Evolutionary conservation across 2,113 vertebrate genomes (phyloP).

Genomic region (Paratilapia polleni): DNA sequence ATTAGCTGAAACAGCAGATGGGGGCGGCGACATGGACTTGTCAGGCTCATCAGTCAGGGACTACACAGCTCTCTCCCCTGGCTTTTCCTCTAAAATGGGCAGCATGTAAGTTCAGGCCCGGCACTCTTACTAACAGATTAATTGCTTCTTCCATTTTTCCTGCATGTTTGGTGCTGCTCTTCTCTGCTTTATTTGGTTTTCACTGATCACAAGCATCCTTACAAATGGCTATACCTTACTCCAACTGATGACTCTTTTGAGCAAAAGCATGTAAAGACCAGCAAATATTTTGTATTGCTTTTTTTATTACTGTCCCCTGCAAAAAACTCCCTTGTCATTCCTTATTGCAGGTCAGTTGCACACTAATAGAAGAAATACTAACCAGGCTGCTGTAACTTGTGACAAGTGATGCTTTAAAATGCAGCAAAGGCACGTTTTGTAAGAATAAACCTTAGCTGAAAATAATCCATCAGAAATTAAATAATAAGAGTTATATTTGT

Average conservation of each 20-base stretch:
- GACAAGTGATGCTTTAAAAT: neutral
- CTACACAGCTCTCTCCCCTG: slow-evolving; percentile 81
- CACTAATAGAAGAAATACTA: slow-evolving; percentile 13
- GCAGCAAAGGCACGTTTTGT: neutral
- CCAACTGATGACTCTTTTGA: neutral
- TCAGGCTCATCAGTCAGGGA: slow-evolving; percentile 87
- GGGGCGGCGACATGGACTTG: slow-evolving; percentile 78
- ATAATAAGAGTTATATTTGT: neutral
- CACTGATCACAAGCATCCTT: slow-evolving; percentile 22
- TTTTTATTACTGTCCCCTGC: neutral
- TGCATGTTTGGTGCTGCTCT: slow-evolving; percentile 43
- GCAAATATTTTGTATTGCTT: neutral
- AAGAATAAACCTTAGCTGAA: neutral
- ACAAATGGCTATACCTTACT: neutral
- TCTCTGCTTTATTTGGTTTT: slow-evolving; percentile 18
- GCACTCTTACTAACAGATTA: slow-evolving; percentile 37
- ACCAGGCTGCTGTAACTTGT: slow-evolving; percentile 20
- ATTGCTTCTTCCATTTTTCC: slow-evolving; percentile 4
- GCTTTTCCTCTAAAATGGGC: slow-evolving; percentile 92
- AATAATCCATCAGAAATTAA: neutral
- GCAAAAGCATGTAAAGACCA: slow-evolving; percentile 13
- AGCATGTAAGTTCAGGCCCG: slow-evolving; percentile 91
- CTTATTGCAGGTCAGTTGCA: neutral
- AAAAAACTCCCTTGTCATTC: neutral
- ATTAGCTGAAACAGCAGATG: slow-evolving; percentile 83